Evolutionary conservation across 53 echinoderm and acorn worm species (phyloP), one percentile per base, ranked within the genome.

Genomic region (Patiria pectinifera): DNA sequence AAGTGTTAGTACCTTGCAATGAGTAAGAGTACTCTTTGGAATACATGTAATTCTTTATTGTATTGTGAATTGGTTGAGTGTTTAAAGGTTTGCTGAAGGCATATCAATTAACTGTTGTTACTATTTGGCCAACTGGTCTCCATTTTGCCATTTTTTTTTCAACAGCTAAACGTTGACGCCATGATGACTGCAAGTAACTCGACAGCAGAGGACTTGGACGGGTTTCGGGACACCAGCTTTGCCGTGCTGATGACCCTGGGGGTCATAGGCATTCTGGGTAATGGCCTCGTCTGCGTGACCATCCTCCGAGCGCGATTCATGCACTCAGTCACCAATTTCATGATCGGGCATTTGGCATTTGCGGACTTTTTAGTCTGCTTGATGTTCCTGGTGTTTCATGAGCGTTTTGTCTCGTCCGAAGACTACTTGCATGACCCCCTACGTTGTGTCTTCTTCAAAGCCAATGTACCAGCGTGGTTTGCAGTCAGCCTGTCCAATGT

Each of bases 271-370:
- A 93, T 94, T 71, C 80, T 97, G 45, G 97, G 97, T 19, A 97
- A 97, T 48, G 80, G 93, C 11, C 74, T 96, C 6, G 94, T 97
- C 74, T 95, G 95, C 92, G 21, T 94, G 59, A 94, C 96, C 23
- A 95, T 97, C 62, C 53, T 94, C 85, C 80, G 92, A 8, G 96
- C 96, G 9, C 94, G 77, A 46, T 93, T 91, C 71, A 94, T 97
- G 61, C 95, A 97, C 66, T 94, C 93, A 19, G 83, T 93, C 16
- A 97, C 97, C 49, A 97, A 97, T 84, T 97, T 94, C 81, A 88
- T 97, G 82, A 97, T 97, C 61, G 84, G 93, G 75, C 93, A 94
- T 69, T 72, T 97, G 35, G 97, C 97, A 19, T 44, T 93, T 1
- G 95, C 96, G 1, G 97, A 97, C 78, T 86, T 97, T 2, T 76